phyloP scores from a whole-genome alignment of 2,888 invertebrate species.

The Polietes domitor region DNA sequence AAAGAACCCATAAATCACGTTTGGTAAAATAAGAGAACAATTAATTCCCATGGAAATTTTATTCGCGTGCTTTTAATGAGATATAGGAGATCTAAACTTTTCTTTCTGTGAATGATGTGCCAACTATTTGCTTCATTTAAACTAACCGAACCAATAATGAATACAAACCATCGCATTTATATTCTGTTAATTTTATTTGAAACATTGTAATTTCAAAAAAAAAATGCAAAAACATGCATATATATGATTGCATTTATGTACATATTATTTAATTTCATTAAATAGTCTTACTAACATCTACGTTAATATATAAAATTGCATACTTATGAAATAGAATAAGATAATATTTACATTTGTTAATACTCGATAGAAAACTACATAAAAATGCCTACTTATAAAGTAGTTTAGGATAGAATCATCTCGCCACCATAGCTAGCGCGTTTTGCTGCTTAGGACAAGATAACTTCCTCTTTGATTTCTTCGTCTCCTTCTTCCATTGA shows the following conservation, averaged over 20 bases:
- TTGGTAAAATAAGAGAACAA: no score
- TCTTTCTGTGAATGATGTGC: no score
- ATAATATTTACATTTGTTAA: slow-evolving; percentile 10
- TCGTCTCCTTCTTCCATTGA: slow-evolving; percentile 65
- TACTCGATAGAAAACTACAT: neutral
- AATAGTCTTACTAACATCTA: neutral
- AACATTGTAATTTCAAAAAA: neutral
- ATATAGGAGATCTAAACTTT: no score
- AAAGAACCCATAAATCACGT: no score
- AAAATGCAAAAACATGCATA: no score
- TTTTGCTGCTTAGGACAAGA: slow-evolving; percentile 67
- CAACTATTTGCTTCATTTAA: no score
- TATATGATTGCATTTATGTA: neutral
- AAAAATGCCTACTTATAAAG: slow-evolving; percentile 3
- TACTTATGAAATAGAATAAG: neutral
- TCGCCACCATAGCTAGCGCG: neutral
- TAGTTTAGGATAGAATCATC: neutral
- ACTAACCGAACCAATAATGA: no score
- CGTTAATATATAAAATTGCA: neutral
- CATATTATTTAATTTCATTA: neutral
- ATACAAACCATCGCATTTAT: no score
- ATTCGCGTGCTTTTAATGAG: no score
- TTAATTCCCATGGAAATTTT: no score
- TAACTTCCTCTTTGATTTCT: slow-evolving; percentile 72
- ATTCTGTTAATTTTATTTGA: neutral